Evolutionary conservation across 2,888 invertebrate genomes (phyloP), one percentile per base, ranked within the genome.

Genomic region (Achlya flavicornis): DNA sequence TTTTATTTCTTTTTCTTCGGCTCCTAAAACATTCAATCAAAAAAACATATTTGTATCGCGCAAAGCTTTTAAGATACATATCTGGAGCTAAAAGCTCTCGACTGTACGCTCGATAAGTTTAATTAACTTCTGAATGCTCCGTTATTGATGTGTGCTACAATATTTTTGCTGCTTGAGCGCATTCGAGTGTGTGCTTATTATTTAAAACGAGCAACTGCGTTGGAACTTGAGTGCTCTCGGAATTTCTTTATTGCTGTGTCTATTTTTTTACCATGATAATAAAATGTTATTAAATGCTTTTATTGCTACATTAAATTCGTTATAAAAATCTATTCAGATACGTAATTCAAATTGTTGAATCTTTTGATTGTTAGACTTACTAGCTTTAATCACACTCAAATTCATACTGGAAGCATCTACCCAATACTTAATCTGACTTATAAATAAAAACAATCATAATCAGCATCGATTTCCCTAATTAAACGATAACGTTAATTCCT

Each of bases 61-160:
- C 41, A 60, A 46, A 41, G 60, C 60, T 60, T 60, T 60, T 60
- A 60, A 60, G 60, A 60, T 60, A 41, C 60, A 4, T 60, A 60
- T 60, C 60, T 41, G 46, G 4, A 19, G 26, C 60, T 60, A 60
- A 60, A 60, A 60, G 60, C 41, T 41, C 16, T 41, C 19, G 16
- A 26, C 35, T 41, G 19, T 41, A 6, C 60, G 14, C 16, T 60
- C 60, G 41, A 60, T 19, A 41, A 19, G 41, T 26, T 60, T 41
- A 53, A 53, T 53, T 53, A 53, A 16, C 53, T 53, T 10, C 53
- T 53, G 53, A 53, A 53, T 53, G 53, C 53, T 53, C 53, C 19
- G 53, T 53, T 53, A 53, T 53, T 53, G 53, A 53, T 53, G 53
- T 53, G 53, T 53, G 53, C 53, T 19, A 53, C 53, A 53, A 53